Percentiles rank a stretch among this genome's conserved stretches.
Conservation (phyloP, 2,888 invertebrate genomes). For the Sepioteuthis lessoniana region DNA sequence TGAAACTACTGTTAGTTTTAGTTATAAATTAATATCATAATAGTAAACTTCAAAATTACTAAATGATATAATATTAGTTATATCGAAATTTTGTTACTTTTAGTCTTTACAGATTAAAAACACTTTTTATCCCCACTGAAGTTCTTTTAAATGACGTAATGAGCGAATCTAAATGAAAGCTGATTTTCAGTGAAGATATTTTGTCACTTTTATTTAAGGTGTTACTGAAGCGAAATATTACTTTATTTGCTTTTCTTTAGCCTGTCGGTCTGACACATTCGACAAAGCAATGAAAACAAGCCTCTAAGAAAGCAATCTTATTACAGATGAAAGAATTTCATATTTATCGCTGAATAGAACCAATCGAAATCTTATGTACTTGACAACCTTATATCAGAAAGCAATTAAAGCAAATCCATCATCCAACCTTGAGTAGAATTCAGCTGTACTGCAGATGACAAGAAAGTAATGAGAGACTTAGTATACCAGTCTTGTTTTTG, state of each 20-base stretch:
- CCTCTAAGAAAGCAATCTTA: not conserved
- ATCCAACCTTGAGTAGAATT: not conserved
- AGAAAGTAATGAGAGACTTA: not conserved
- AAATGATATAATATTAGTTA: too few relatives aligned
- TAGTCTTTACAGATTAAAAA: too few relatives aligned
- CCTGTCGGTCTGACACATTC: not conserved
- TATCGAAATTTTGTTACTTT: too few relatives aligned
- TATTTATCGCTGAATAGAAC: not conserved
- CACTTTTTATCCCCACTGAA: too few relatives aligned
- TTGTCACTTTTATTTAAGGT: not conserved
- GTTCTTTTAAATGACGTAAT: not conserved
- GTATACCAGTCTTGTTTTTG: too few relatives aligned
- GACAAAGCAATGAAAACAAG: not conserved
- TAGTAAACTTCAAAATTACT: too few relatives aligned
- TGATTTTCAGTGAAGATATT: not conserved
- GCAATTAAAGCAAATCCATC: not conserved
- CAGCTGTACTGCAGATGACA: not conserved
- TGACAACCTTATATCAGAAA: conserved; percentile 14
- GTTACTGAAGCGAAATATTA: not conserved
- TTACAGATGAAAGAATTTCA: not conserved
- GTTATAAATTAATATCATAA: too few relatives aligned
- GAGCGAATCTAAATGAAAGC: not conserved
- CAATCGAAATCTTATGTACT: not conserved
- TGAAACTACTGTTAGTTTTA: too few relatives aligned
- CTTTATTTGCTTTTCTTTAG: not conserved